Evolutionary conservation across 2,888 invertebrate species (phyloP).

Genomic region (Priapulus caudatus): DNA sequence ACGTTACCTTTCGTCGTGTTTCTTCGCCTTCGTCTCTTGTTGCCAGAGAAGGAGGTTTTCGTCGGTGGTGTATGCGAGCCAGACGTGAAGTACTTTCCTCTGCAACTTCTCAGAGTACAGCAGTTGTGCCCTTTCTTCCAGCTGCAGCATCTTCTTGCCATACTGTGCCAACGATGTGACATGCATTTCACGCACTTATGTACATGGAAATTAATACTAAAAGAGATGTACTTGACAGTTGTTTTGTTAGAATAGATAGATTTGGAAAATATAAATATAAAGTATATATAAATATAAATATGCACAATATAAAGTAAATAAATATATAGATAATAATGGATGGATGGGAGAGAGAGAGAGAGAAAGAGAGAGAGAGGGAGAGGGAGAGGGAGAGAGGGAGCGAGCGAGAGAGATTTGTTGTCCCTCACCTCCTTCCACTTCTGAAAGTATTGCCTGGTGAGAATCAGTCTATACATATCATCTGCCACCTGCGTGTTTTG

Average conservation of each 20-base stretch:
- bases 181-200: no score
- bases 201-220: no score
- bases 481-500: background rate
- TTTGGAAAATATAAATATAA: no score
- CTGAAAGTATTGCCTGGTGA: background rate
- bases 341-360: background rate
- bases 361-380: background rate
- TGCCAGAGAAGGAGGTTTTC: background rate
- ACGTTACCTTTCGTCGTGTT: background rate
- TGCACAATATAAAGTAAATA: background rate
- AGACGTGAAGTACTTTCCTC: background rate
- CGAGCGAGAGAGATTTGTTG: background rate
- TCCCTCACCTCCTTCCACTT: background rate
- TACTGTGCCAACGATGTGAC: no score
- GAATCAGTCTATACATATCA: background rate
- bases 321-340: background rate
- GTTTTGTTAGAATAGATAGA: no score
- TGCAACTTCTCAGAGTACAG: no score
- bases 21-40: background rate
- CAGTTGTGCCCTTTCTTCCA: no score
- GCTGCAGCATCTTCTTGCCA: no score
- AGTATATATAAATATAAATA: background rate
- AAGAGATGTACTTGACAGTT: no score
- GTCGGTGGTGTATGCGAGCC: background rate
- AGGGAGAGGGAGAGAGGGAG: background rate